Conservation (phyloP, 2,888 invertebrate species). For the Leistus spinibarbis region DNA sequence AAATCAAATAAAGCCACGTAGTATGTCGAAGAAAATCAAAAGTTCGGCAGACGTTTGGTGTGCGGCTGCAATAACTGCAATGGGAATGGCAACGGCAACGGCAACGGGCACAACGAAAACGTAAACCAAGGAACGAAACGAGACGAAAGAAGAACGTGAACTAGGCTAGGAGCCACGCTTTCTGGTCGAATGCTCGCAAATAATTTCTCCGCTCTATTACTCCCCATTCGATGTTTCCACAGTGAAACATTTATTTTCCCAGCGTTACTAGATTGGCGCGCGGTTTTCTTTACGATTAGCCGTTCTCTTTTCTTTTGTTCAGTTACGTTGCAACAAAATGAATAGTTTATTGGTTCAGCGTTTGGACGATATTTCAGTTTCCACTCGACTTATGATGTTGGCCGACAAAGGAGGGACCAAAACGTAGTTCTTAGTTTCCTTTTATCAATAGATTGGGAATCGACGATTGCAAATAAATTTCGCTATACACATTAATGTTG, state of each 20-base stretch:
- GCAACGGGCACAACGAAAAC: background rate
- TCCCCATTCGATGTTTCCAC: conserved; percentile 27
- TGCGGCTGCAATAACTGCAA: background rate
- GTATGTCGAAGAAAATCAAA: background rate
- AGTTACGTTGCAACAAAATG: conserved; percentile 37
- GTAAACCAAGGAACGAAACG: background rate
- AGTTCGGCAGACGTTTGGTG: background rate
- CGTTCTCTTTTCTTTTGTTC: conserved; percentile 32
- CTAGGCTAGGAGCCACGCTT: too few relatives aligned
- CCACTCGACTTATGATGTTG: conserved; percentile 26
- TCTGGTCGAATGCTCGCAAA: conserved; percentile 8
- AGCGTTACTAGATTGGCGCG: conserved; percentile 28
- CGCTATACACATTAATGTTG: background rate
- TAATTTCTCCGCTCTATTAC: conserved; percentile 34
- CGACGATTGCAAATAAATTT: conserved; percentile 28
- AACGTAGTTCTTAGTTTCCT: conserved; percentile 19
- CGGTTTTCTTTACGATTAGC: conserved; percentile 39
- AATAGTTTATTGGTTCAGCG: conserved; percentile 37
- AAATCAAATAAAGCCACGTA: background rate
- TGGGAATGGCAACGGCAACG: background rate
- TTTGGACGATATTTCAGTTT: conserved; percentile 34
- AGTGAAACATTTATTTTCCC: conserved; percentile 32
- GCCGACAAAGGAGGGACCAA: conserved; percentile 18
- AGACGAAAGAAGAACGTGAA: background rate
- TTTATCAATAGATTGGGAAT: conserved; percentile 21